Conservation (phyloP, 1,140 invertebrate genomes). For the Atta cephalotes region DNA sequence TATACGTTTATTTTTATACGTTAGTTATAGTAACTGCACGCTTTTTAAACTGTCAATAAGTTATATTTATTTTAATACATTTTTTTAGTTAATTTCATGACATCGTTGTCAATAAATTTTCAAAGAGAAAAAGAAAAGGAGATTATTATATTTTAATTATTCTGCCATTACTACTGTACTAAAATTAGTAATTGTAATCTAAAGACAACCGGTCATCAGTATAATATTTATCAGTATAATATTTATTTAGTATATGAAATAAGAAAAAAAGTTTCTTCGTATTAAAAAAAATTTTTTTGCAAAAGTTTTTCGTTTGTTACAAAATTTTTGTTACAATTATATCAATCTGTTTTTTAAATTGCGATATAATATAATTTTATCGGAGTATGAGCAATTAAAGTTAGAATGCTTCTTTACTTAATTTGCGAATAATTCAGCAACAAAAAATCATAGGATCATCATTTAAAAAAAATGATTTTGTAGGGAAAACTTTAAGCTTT, state of each 20-base stretch:
- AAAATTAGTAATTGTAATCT: not conserved
- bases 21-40: not conserved
- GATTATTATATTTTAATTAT: slow-evolving; percentile 6
- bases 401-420: no score
- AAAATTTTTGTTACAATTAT: no score
- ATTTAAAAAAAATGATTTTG: no score
- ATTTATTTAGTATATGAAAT: not conserved
- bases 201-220: not conserved
- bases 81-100: not conserved
- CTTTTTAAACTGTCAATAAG: not conserved
- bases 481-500: no score
- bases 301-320: no score
- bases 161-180: not conserved
- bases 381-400: no score
- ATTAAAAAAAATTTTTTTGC: no score
- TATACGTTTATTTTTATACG: not conserved
- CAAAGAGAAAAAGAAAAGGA: not conserved
- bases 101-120: not conserved
- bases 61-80: not conserved
- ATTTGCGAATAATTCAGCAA: no score
- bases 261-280: no score
- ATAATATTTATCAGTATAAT: not conserved
- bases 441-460: no score
- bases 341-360: no score
- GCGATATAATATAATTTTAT: no score